Percentiles rank a stretch among this genome's conserved stretches.
Conservation (phyloP, 1,140 invertebrate species). For the Ctenoplectra terminalis region DNA sequence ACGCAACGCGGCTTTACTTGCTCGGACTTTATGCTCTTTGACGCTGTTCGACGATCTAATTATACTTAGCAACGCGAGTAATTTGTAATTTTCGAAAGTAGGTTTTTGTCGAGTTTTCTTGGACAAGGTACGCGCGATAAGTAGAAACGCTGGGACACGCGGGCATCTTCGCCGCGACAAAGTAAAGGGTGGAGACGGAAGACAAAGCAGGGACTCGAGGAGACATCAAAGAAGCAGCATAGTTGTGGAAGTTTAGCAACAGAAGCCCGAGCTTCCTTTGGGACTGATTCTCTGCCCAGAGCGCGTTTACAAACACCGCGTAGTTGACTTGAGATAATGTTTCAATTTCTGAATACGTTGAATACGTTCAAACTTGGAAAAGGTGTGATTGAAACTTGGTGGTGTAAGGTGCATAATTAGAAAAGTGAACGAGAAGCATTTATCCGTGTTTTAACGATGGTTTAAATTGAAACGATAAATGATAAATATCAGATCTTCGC, state of each 20-base stretch:
- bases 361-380: not conserved
- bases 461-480: not conserved
- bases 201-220: not conserved
- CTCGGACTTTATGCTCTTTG: not conserved
- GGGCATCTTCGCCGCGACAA: not conserved
- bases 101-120: not conserved
- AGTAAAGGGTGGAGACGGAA: slow-evolving; percentile 8
- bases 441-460: too few species aligned
- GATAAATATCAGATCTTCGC: too few species aligned
- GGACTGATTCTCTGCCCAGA: not conserved
- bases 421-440: too few species aligned
- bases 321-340: slow-evolving; percentile 2
- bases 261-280: slow-evolving; percentile 1
- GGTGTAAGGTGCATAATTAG: too few species aligned
- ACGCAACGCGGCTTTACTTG: not conserved
- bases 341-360: not conserved
- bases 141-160: not conserved
- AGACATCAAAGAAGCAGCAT: slow-evolving; percentile 14
- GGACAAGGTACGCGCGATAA: not conserved
- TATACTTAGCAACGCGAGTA: not conserved
- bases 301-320: slow-evolving; percentile 4
- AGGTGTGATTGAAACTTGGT: too few species aligned
- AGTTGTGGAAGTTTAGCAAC: slow-evolving; percentile 8
- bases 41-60: not conserved
- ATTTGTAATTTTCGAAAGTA: not conserved